phyloP scores from a whole-genome alignment of 2,888 invertebrate genomes.

The Physocephala rufipes region DNA sequence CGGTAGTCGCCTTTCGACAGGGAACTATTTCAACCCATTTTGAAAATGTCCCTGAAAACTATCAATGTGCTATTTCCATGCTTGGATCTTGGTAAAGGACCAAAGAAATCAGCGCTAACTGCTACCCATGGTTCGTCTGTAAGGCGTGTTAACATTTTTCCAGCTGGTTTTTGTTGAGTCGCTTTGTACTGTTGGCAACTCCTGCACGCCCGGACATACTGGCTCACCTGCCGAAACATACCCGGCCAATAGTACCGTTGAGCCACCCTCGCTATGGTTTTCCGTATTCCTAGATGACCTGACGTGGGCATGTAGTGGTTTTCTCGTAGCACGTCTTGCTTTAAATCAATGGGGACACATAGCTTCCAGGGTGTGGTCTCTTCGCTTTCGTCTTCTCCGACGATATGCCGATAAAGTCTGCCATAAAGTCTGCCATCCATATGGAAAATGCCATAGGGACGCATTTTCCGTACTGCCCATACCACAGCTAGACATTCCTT shows the following conservation, averaged over 20 bases:
- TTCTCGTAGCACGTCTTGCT: too few relatives aligned
- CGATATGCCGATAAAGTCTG: too few relatives aligned
- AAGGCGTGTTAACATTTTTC: conserved; percentile 29
- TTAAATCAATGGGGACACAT: too few relatives aligned
- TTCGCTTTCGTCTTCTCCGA: too few relatives aligned
- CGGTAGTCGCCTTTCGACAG: conserved; percentile 15
- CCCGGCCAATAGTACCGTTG: conserved; percentile 42
- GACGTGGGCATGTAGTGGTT: too few relatives aligned
- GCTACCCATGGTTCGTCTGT: conserved; percentile 24
- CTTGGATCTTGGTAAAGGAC: conserved; percentile 32
- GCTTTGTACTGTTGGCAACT: conserved; percentile 33
- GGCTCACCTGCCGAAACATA: conserved; percentile 23
- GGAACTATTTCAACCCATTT: conserved; percentile 38
- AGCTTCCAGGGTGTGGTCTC: too few relatives aligned
- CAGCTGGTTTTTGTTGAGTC: conserved; percentile 26
- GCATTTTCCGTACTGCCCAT: too few relatives aligned
- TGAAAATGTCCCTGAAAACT: conserved; percentile 35
- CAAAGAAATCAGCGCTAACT: too few relatives aligned
- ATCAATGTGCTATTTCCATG: conserved; percentile 33
- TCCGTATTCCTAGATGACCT: conserved; percentile 39
- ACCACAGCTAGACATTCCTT: too few relatives aligned
- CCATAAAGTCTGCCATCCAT: too few relatives aligned
- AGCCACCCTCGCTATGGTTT: conserved; percentile 29
- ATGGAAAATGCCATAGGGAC: too few relatives aligned
- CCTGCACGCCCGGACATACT: conserved; percentile 31